Percentiles rank a stretch among this genome's conserved stretches.
Evolutionary conservation across 2,113 vertebrate genomes (phyloP).

Genomic region (Thermophis baileyi): DNA sequence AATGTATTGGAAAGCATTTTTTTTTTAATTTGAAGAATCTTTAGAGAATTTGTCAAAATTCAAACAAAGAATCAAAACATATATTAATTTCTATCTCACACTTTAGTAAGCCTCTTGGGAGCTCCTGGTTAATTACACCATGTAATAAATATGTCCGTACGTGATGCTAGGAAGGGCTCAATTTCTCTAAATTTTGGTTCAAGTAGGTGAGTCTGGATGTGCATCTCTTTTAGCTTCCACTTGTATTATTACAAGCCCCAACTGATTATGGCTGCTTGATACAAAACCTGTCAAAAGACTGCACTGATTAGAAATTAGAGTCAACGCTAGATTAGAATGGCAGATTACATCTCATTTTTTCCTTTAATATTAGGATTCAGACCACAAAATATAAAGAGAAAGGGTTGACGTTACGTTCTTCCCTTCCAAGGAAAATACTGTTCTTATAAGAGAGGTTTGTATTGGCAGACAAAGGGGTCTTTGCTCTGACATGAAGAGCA

Average conservation of each 20-base stretch:
- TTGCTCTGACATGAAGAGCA: background rate
- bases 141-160: background rate
- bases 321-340: background rate
- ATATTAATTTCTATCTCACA: background rate
- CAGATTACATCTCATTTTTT: background rate
- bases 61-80: background rate
- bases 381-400: background rate
- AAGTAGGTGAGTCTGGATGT: background rate
- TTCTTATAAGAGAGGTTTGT: background rate
- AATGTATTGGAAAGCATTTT: background rate
- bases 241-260: background rate
- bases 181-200: background rate
- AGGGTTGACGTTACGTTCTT: background rate
- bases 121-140: background rate
- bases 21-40: background rate
- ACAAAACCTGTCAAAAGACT: background rate
- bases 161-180: background rate
- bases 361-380: background rate
- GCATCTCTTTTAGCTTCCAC: background rate
- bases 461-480: background rate
- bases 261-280: background rate
- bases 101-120: background rate
- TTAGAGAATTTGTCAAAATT: background rate
- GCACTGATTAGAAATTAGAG: background rate
- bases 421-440: background rate